phyloP scores from a whole-genome alignment of 2,888 invertebrate species.

The Harpalus rubripes region DNA sequence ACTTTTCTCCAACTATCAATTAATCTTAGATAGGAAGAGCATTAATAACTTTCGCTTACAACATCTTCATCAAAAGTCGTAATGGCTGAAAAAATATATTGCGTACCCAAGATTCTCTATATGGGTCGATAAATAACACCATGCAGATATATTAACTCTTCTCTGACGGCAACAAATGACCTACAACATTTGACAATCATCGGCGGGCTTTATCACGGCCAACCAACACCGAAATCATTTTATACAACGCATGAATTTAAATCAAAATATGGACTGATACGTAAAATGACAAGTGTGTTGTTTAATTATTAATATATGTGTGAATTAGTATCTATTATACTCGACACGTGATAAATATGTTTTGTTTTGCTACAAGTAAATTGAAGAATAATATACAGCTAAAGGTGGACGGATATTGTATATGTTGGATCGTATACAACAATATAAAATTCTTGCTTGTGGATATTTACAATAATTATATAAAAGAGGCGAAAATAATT shows the following conservation, averaged over 20 bases:
- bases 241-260: constrained; percentile 56
- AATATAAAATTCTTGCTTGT: background rate
- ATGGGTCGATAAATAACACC: constrained; percentile 56
- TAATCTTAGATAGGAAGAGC: constrained; percentile 44
- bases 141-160: constrained; percentile 49
- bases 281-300: constrained; percentile 60
- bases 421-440: background rate
- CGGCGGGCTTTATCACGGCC: constrained; percentile 52
- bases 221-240: constrained; percentile 54
- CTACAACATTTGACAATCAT: constrained; percentile 64
- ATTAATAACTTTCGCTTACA: constrained; percentile 51
- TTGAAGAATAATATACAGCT: constrained; percentile 16
- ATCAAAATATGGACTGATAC: constrained; percentile 50
- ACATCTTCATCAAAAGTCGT: constrained; percentile 57
- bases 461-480: no score
- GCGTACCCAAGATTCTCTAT: constrained; percentile 50
- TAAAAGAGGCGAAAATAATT: no score
- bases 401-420: background rate
- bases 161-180: constrained; percentile 53
- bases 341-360: constrained; percentile 42
- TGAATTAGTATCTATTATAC: constrained; percentile 60
- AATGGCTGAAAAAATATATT: constrained; percentile 57
- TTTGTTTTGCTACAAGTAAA: constrained; percentile 31
- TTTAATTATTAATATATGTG: constrained; percentile 60
- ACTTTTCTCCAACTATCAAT: constrained; percentile 53